These are phyloP conservation scores for Diprion similis DNA, from an alignment of 1,140 invertebrate species.

Conservation along the genomic window DNA sequence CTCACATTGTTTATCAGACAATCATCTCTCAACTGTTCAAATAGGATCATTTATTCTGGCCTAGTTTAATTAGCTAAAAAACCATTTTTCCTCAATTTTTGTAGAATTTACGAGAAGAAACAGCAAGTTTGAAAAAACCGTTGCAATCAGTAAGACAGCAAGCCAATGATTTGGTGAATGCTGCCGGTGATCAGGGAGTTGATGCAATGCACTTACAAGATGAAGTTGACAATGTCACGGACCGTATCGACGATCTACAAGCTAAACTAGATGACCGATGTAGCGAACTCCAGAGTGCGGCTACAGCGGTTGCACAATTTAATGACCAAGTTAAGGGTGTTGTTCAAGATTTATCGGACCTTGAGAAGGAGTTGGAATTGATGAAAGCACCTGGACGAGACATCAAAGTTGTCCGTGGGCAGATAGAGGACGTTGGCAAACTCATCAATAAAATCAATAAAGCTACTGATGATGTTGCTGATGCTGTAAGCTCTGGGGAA, in stretches of 20 bases:
- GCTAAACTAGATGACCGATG: conserved; percentile 80
- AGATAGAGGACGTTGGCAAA: conserved; percentile 80
- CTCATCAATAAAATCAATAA: conserved; percentile 74
- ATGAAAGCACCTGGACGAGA: conserved; percentile 88
- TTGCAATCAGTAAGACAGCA: conserved; percentile 72
- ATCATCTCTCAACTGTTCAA: neutral
- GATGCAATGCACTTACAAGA: conserved; percentile 78
- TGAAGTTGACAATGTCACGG: conserved; percentile 79
- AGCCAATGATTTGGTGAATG: conserved; percentile 77
- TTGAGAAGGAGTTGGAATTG: conserved; percentile 85
- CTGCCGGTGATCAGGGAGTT: conserved; percentile 72
- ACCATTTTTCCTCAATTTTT: conserved; percentile 12
- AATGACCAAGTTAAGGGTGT: conserved; percentile 85
- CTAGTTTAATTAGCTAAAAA: too few relatives aligned
- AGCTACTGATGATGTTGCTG: conserved; percentile 72
- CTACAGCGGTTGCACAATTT: conserved; percentile 85
- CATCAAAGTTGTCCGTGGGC: conserved; percentile 81
- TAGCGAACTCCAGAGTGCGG: conserved; percentile 83
- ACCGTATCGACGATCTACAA: conserved; percentile 80
- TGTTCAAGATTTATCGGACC: conserved; percentile 74
- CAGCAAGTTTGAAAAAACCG: conserved; percentile 77
- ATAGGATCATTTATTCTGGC: too few relatives aligned
- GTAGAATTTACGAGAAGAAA: conserved; percentile 74
- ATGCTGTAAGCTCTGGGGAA: conserved; percentile 77
- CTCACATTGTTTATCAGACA: neutral